Percentiles rank a stretch among this genome's conserved stretches.
phyloP scores from a whole-genome alignment of 2,797 vertebrate genomes.

The Tarsius wallacei region DNA sequence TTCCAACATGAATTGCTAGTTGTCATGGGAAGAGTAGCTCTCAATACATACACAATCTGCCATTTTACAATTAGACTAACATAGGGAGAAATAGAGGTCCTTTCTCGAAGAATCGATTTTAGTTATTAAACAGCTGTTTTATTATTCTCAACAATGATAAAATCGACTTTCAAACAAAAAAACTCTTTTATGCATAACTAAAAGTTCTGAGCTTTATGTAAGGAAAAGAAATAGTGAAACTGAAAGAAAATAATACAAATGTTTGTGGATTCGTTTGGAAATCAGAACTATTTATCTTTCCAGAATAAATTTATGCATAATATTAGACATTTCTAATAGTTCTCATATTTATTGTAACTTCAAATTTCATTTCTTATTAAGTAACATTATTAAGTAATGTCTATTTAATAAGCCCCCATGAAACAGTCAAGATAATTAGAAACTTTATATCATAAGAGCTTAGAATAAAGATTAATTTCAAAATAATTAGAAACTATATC shows the following conservation, averaged over 20 bases:
- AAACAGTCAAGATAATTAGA: constrained; percentile 13
- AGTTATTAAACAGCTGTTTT: not conserved
- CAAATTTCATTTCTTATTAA: not conserved
- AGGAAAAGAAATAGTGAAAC: not conserved
- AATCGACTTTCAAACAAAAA: not conserved
- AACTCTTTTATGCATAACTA: not conserved
- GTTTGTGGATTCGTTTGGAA: constrained; percentile 18
- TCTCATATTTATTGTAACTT: not conserved
- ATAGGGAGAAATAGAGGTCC: not conserved
- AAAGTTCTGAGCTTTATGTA: not conserved
- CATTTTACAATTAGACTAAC: not conserved
- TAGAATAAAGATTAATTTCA: constrained; percentile 6
- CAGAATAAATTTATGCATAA: not conserved
- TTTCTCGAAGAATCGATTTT: not conserved
- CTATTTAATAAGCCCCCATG: not conserved
- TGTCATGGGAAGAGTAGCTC: not conserved
- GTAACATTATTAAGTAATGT: not conserved
- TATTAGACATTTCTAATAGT: not conserved
- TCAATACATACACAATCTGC: not conserved
- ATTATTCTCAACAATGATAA: not conserved
- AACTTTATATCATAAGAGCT: not conserved
- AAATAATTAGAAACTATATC: not conserved
- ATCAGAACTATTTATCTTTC: constrained; percentile 38
- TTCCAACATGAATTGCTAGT: not conserved
- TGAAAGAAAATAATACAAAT: not conserved